Evolutionary conservation across 2,888 invertebrate species (phyloP), one percentile per base, ranked within the genome.

Genomic region (Pyrrhia umbra): DNA sequence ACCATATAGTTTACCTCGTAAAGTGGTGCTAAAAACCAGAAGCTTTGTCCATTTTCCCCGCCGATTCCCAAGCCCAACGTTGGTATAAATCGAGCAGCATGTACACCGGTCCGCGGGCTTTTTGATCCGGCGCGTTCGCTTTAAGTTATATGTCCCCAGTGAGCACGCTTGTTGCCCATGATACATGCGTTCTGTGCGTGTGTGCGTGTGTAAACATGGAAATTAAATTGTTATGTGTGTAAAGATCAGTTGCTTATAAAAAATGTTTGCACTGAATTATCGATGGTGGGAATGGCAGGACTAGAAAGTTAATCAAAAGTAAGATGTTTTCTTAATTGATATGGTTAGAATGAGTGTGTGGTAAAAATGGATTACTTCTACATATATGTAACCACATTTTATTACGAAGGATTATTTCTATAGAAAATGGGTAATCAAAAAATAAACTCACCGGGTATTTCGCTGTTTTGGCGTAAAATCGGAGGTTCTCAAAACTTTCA

Each of bases 141-240:
- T 91, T 91, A 93, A 93, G 86, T 93, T 94, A 94, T 93, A 88
- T 84, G 86, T 89, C 93, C 93, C 93, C 80, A 80, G 92, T 84
- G 94, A 77, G 83, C 77, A 0, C 79, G 75, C 75, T 80, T 69
- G 77, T 77, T 81, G 75, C 49, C 68, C 60, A 65, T 85, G 85
- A 85, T 81, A 63, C 85, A 83, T 83, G 80, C 62, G 62, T 68
- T 60, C 20, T 39, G 60, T 62, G 60, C 60, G 55, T 46, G 65
- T 65, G 43, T 46, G 54, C 39, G 27, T 54, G 65, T 51, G 40
- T 59, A 51, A 67, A 68, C 62, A 75, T 50, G 54, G 46, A 68
- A 68, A 79, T 77, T 75, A 61, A 78, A 80, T 68, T 73, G 66
- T 68, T 59, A 64, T 64, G 65, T 73, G 67, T 60, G 27, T 55